phyloP scores from a whole-genome alignment of 2,113 vertebrate genomes.

The Arizona elegans region DNA sequence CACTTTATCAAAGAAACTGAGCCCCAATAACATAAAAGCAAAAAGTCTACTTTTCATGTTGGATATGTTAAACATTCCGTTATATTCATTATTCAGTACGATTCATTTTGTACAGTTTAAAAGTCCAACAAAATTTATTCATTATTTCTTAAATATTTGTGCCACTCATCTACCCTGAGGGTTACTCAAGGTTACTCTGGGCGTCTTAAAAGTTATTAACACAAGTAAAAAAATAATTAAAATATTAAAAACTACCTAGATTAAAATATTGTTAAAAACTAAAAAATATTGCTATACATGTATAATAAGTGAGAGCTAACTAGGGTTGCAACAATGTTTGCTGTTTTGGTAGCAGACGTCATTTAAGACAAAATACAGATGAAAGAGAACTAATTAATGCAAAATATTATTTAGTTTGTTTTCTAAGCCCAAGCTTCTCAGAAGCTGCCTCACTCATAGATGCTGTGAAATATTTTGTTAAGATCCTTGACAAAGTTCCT shows the following conservation, averaged over 20 bases:
- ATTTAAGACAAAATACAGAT: not conserved
- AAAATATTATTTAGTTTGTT: not conserved
- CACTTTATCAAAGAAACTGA: not conserved
- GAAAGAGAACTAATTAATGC: not conserved
- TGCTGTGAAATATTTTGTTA: not conserved
- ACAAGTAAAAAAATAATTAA: not conserved
- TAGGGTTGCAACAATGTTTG: not conserved
- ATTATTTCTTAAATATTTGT: not conserved
- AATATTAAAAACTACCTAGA: not conserved
- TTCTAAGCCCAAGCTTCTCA: not conserved
- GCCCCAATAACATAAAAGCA: not conserved
- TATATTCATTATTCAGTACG: not conserved
- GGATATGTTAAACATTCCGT: not conserved
- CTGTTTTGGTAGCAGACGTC: not conserved
- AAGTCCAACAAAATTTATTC: not conserved
- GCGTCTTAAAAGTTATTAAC: not conserved
- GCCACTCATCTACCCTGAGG: not conserved
- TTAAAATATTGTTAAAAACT: not conserved
- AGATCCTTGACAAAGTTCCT: not conserved
- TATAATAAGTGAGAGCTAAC: not conserved
- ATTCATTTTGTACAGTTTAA: not conserved
- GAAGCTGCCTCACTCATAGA: not conserved
- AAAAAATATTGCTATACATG: not conserved
- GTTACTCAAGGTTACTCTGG: not conserved
- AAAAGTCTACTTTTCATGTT: not conserved